Conservation (phyloP, 1,140 invertebrate species). For the Carposina sasakii region DNA sequence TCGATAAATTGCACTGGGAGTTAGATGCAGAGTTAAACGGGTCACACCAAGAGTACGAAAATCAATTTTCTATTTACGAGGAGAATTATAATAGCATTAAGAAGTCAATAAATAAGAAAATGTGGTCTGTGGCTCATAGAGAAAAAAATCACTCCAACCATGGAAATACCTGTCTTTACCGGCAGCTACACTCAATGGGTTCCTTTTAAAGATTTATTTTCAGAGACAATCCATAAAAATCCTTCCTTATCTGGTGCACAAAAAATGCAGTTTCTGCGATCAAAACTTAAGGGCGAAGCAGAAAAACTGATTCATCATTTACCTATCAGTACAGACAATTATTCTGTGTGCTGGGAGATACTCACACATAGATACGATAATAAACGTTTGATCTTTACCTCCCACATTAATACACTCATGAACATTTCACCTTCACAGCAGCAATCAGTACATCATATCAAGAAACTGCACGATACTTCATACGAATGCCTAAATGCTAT, state of each 20-base stretch:
- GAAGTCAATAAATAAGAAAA: not conserved
- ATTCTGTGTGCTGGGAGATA: too few relatives aligned
- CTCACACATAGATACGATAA: too few relatives aligned
- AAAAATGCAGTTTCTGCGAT: too few relatives aligned
- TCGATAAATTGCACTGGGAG: not conserved
- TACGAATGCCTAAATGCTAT: too few relatives aligned
- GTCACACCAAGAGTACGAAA: not conserved
- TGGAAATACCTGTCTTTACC: not conserved
- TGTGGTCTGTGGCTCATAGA: not conserved
- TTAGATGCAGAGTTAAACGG: not conserved
- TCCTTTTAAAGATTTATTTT: not conserved
- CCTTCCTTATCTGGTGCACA: not conserved
- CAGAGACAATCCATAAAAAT: not conserved
- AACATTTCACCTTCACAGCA: too few relatives aligned
- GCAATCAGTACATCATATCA: too few relatives aligned
- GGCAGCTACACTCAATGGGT: not conserved
- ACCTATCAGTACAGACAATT: too few relatives aligned
- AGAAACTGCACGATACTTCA: too few relatives aligned
- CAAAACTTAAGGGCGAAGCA: too few relatives aligned
- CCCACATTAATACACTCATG: too few relatives aligned
- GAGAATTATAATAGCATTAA: not conserved
- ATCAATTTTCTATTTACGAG: not conserved
- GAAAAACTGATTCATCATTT: too few relatives aligned
- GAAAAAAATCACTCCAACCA: not conserved
- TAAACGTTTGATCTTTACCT: too few relatives aligned